phyloP scores from a whole-genome alignment of 2,888 invertebrate genomes.

The Lepidocyrtoides sp. region DNA sequence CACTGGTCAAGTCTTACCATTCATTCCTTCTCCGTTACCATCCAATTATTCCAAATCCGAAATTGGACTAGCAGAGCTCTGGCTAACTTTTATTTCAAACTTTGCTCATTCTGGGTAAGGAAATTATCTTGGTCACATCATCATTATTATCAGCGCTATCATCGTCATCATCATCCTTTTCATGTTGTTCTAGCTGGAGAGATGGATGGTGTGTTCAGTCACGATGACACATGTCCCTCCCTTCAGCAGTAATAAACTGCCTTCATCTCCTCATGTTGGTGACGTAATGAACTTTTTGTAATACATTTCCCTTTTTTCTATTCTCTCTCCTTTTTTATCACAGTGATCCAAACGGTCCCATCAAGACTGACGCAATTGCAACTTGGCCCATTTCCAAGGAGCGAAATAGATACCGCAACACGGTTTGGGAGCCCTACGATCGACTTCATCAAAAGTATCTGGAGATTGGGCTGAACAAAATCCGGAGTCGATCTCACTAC shows the following conservation, averaged over 20 bases:
- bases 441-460: slow-evolving; percentile 97
- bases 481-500: slow-evolving; percentile 90
- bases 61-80: slow-evolving; percentile 91
- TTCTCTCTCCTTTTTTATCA: slow-evolving; percentile 34
- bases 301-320: slow-evolving; percentile 9
- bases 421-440: slow-evolving; percentile 97
- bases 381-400: slow-evolving; percentile 92
- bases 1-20: slow-evolving; percentile 83
- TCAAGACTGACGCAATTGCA: slow-evolving; percentile 90
- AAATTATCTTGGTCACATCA: slow-evolving; percentile 32
- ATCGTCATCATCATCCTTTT: slow-evolving; percentile 39
- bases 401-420: slow-evolving; percentile 93
- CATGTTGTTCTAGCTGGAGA: background rate
- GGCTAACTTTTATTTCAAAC: slow-evolving; percentile 92
- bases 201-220: slow-evolving; percentile 53
- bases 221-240: slow-evolving; percentile 70
- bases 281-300: slow-evolving; percentile 65
- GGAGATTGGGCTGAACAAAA: slow-evolving; percentile 89
- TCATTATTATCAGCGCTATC: slow-evolving; percentile 29
- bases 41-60: slow-evolving; percentile 92
- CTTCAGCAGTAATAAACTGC: slow-evolving; percentile 49
- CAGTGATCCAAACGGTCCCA: slow-evolving; percentile 95
- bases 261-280: slow-evolving; percentile 38
- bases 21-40: slow-evolving; percentile 89
- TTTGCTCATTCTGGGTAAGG: slow-evolving; percentile 95